Conservation (phyloP, 2,797 vertebrate genomes). For the Eutrigla gurnardus region DNA sequence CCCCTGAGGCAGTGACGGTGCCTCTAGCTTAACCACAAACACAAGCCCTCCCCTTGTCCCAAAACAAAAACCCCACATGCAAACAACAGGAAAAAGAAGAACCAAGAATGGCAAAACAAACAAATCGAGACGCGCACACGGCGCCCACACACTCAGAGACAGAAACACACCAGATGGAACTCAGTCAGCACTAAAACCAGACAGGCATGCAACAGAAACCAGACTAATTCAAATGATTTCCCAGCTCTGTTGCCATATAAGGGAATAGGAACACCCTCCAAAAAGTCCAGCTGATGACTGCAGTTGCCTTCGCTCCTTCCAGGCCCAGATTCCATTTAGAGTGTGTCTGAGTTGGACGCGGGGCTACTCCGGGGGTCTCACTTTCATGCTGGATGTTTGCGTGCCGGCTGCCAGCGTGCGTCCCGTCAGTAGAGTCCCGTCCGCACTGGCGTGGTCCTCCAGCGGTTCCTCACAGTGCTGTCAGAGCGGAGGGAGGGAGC, state of each 20-base stretch:
- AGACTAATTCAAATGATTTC: conserved; percentile 86
- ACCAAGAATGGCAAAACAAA: conserved; percentile 73
- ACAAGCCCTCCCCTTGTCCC: conserved; percentile 69
- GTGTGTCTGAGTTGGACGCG: conserved; percentile 49
- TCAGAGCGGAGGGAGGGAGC: conserved; percentile 71
- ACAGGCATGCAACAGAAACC: conserved; percentile 81
- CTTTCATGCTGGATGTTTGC: conserved; percentile 63
- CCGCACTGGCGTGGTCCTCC: conserved; percentile 56
- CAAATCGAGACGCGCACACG: conserved; percentile 55
- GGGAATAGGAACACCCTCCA: conserved; percentile 80
- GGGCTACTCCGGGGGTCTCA: conserved; percentile 57
- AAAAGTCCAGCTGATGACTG: conserved; percentile 80
- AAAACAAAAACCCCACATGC: conserved; percentile 71
- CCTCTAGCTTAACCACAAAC: conserved; percentile 72
- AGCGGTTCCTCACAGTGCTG: conserved; percentile 58
- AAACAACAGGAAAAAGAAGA: conserved; percentile 70
- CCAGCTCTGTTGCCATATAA: conserved; percentile 84
- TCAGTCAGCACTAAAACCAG: conserved; percentile 77
- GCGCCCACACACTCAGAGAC: conserved; percentile 48
- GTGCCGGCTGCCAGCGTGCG: conserved; percentile 38
- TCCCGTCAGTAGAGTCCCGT: conserved; percentile 63
- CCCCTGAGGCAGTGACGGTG: conserved; percentile 59
- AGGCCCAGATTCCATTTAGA: conserved; percentile 67
- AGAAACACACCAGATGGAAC: conserved; percentile 72
- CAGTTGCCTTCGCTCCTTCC: conserved; percentile 70